Conservation (phyloP, 2,888 invertebrate species). For the Nudaria mundana region DNA sequence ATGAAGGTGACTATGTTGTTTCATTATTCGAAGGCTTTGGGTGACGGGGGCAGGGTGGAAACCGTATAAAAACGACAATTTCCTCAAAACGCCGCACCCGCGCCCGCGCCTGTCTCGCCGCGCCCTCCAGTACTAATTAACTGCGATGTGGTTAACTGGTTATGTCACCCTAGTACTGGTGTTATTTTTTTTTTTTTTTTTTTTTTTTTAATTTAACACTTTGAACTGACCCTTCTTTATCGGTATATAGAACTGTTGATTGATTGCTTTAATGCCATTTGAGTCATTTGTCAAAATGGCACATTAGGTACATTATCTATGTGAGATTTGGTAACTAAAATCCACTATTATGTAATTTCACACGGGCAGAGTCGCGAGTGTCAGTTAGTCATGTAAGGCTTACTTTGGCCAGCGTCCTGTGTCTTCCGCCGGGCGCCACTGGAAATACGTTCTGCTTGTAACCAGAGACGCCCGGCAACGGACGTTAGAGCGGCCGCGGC, state of each 20-base stretch:
- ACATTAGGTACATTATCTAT: too few relatives aligned
- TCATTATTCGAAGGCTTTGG: constrained; percentile 64
- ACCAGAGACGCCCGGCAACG: too few relatives aligned
- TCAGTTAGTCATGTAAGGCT: constrained; percentile 27
- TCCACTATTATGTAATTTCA: too few relatives aligned
- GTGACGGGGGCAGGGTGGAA: constrained; percentile 54
- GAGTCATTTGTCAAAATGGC: too few relatives aligned
- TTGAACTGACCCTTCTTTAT: constrained; percentile 44
- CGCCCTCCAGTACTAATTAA: constrained; percentile 77
- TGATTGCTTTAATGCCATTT: too few relatives aligned
- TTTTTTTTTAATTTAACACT: constrained; percentile 45
- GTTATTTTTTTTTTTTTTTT: constrained; percentile 57
- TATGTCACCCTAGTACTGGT: constrained; percentile 79
- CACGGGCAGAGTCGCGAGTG: too few relatives aligned
- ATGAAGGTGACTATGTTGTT: constrained; percentile 73
- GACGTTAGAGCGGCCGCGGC: too few relatives aligned
- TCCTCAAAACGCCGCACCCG: constrained; percentile 78
- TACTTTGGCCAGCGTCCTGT: constrained; percentile 27
- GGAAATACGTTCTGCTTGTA: too few relatives aligned
- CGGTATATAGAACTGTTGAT: too few relatives aligned
- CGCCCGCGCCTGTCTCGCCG: constrained; percentile 75
- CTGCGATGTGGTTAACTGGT: constrained; percentile 75
- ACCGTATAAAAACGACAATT: constrained; percentile 81
- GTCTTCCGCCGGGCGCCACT: too few relatives aligned
- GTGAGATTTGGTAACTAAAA: too few relatives aligned